These are phyloP conservation scores for Antrozous pallidus DNA, from an alignment of 2,797 vertebrate genomes.

Conservation along the genomic window DNA sequence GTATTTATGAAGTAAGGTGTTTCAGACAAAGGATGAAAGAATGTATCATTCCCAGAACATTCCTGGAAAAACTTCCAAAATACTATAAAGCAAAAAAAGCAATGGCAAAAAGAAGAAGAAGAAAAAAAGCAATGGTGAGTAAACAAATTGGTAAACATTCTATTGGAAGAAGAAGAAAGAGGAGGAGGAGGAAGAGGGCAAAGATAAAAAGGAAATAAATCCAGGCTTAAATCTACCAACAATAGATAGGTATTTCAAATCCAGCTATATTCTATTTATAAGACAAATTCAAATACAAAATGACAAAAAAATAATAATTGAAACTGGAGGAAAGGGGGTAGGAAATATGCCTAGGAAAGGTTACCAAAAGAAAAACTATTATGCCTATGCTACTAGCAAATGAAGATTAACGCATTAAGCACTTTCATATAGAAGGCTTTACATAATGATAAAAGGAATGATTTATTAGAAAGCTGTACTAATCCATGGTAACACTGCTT, in stretches of 20 bases:
- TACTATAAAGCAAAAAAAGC: background rate
- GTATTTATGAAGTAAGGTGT: background rate
- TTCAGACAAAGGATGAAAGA: background rate
- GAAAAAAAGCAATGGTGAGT: background rate
- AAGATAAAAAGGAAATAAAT: background rate
- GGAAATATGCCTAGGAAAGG: background rate
- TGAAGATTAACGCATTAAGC: background rate
- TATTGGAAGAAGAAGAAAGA: background rate
- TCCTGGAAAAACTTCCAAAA: background rate
- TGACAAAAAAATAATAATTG: background rate
- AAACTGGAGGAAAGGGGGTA: background rate
- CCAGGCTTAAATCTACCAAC: background rate
- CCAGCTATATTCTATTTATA: background rate
- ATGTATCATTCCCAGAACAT: background rate
- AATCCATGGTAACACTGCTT: background rate
- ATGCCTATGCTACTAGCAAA: background rate
- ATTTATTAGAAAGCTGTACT: background rate
- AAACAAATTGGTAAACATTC: background rate
- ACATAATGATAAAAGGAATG: background rate
- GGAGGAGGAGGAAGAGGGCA: background rate
- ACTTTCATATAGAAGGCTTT: background rate
- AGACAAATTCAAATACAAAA: background rate
- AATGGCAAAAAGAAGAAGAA: too few relatives aligned
- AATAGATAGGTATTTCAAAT: background rate
- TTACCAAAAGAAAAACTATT: background rate